A percentile compares a stretch with the other conserved stretches of the same genome.
Conservation (phyloP, 2,797 vertebrate genomes). For the Leontocebus nigricollis region DNA sequence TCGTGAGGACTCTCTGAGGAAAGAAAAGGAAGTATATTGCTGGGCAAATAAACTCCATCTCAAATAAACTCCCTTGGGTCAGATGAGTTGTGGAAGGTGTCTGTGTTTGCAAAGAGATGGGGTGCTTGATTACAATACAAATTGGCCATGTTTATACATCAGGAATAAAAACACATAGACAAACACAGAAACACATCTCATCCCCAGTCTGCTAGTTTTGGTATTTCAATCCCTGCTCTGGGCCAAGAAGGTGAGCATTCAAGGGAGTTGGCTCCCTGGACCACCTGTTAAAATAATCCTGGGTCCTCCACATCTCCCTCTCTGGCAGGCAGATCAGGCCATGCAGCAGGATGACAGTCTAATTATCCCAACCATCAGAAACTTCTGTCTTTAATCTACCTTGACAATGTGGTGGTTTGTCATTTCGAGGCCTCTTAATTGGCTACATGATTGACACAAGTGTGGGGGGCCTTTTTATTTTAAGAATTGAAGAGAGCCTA, state of each 20-base stretch:
- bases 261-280: neutral
- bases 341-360: slow-evolving; percentile 17
- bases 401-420: slow-evolving; percentile 57
- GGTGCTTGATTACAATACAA: neutral
- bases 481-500: slow-evolving; percentile 59
- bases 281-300: slow-evolving; percentile 7
- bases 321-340: neutral
- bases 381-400: slow-evolving; percentile 53
- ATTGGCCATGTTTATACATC: neutral
- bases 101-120: neutral
- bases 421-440: slow-evolving; percentile 71
- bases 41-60: neutral
- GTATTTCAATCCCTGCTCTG: neutral
- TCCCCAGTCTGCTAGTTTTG: neutral
- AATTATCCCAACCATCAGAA: slow-evolving; percentile 63
- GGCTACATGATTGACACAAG: slow-evolving; percentile 72
- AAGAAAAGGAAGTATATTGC: neutral
- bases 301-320: neutral
- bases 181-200: neutral
- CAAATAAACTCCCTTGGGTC: neutral
- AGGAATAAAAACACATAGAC: neutral
- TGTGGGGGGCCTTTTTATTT: slow-evolving; percentile 71
- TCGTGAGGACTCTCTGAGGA: neutral
- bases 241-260: neutral
- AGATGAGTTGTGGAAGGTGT: neutral